Evolutionary conservation across 2,888 invertebrate species (phyloP).

Genomic region (Ophion ventricosus): DNA sequence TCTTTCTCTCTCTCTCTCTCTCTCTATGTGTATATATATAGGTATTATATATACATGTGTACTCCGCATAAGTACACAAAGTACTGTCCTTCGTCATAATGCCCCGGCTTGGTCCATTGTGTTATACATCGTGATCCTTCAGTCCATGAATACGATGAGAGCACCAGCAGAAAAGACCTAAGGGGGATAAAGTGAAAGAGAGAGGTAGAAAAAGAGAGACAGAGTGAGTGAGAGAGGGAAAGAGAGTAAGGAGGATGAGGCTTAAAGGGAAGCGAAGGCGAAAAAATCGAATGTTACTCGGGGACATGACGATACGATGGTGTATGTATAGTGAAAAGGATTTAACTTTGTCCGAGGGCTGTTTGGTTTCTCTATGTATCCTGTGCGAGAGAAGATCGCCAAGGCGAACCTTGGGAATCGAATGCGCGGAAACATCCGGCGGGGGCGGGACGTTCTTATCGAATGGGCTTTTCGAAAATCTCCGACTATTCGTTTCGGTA

Average conservation of each 20-base stretch:
- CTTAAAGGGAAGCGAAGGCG: constrained; percentile 8
- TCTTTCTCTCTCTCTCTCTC: too few relatives aligned
- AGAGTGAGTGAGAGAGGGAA: constrained; percentile 5
- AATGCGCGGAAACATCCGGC: constrained; percentile 36
- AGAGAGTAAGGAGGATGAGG: constrained; percentile 3
- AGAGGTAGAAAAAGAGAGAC: too few relatives aligned
- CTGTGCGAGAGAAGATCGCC: constrained; percentile 27
- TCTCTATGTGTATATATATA: neutral
- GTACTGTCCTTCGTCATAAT: constrained; percentile 48
- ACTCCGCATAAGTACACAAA: constrained; percentile 11
- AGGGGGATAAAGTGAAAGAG: constrained; percentile 7
- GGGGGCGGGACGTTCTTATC: constrained; percentile 11
- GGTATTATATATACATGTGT: neutral
- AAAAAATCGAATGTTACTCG: constrained; percentile 38
- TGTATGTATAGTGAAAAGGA: constrained; percentile 28
- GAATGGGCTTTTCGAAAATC: constrained; percentile 70
- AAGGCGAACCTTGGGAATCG: constrained; percentile 37
- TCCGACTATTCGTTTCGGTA: constrained; percentile 71
- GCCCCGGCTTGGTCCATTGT: constrained; percentile 35
- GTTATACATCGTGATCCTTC: constrained; percentile 32
- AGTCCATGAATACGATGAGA: constrained; percentile 42
- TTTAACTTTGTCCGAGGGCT: constrained; percentile 31
- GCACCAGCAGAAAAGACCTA: constrained; percentile 21
- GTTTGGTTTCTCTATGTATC: neutral
- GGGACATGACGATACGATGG: constrained; percentile 8